phyloP scores from a whole-genome alignment of 2,888 invertebrate genomes.

The Noctua fimbriata region DNA sequence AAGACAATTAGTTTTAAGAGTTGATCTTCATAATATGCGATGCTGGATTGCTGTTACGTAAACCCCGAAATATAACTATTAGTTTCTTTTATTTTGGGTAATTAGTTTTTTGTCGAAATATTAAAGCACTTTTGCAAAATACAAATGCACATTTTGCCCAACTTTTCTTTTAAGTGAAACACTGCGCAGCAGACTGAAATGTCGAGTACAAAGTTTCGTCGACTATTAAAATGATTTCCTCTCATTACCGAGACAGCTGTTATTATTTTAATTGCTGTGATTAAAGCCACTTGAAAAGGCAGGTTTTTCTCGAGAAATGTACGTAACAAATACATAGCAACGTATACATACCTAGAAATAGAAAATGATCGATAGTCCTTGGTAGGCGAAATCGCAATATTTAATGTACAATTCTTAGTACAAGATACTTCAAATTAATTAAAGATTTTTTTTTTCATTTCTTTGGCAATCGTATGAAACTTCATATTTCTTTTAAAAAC shows the following conservation, averaged over 20 bases:
- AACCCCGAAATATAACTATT: conserved; percentile 4
- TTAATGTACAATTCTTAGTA: conserved; percentile 1
- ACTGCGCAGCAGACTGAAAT: conserved; percentile 6
- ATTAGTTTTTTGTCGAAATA: conserved; percentile 19
- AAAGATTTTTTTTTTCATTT: background rate
- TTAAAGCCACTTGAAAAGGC: conserved; percentile 55
- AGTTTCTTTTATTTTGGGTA: conserved; percentile 1
- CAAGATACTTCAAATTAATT: background rate
- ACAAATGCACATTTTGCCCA: conserved; percentile 19
- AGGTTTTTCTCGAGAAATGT: conserved; percentile 63
- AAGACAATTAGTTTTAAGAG: conserved; percentile 59
- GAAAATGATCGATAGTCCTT: conserved; percentile 52
- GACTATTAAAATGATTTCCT: conserved; percentile 67
- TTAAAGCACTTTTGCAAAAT: background rate
- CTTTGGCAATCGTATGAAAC: background rate
- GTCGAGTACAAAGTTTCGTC: conserved; percentile 47
- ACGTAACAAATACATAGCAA: conserved; percentile 27
- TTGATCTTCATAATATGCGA: conserved; percentile 22
- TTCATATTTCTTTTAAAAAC: conserved; percentile 14
- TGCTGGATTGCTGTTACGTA: conserved; percentile 29
- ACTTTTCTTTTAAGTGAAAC: conserved; percentile 14
- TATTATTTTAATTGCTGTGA: conserved; percentile 72
- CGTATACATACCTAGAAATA: conserved; percentile 10
- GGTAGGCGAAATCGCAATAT: background rate
- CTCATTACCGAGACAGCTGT: conserved; percentile 66